Evolutionary conservation across 2,888 invertebrate genomes (phyloP).

Genomic region (Sarcophaga variegata): DNA sequence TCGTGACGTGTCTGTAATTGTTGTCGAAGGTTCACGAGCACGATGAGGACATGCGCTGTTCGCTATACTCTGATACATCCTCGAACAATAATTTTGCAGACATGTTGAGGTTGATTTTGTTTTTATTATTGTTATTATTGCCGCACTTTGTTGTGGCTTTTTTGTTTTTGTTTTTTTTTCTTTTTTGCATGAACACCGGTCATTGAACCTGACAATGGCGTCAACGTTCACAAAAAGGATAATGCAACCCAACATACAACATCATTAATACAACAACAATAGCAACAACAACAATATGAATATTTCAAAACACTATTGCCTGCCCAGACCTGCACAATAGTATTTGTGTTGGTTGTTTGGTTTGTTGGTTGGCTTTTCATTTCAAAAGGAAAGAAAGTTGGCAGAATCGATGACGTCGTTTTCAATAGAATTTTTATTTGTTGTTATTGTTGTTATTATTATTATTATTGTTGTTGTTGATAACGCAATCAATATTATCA

Average conservation of each 20-base stretch:
- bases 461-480: slow-evolving; percentile 10
- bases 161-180: neutral
- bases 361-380: slow-evolving; percentile 16
- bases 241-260: slow-evolving; percentile 49
- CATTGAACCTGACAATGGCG: slow-evolving; percentile 75
- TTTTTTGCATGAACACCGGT: slow-evolving; percentile 70
- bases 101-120: slow-evolving; percentile 62
- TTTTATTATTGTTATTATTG: slow-evolving; percentile 71
- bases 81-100: slow-evolving; percentile 59
- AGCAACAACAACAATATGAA: slow-evolving; percentile 46
- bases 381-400: slow-evolving; percentile 54
- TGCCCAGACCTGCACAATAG: slow-evolving; percentile 69
- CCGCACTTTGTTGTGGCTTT: slow-evolving; percentile 67
- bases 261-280: slow-evolving; percentile 48
- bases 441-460: slow-evolving; percentile 10
- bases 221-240: slow-evolving; percentile 63
- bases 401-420: slow-evolving; percentile 56
- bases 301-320: slow-evolving; percentile 17
- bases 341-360: slow-evolving; percentile 49
- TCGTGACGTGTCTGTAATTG: slow-evolving; percentile 57
- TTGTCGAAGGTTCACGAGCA: slow-evolving; percentile 73
- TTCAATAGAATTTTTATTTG: slow-evolving; percentile 7
- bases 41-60: slow-evolving; percentile 72
- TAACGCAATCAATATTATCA: slow-evolving; percentile 44
- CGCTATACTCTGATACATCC: neutral